phyloP scores from a whole-genome alignment of 2,797 vertebrate species.

The Carcharodon carcharias region DNA sequence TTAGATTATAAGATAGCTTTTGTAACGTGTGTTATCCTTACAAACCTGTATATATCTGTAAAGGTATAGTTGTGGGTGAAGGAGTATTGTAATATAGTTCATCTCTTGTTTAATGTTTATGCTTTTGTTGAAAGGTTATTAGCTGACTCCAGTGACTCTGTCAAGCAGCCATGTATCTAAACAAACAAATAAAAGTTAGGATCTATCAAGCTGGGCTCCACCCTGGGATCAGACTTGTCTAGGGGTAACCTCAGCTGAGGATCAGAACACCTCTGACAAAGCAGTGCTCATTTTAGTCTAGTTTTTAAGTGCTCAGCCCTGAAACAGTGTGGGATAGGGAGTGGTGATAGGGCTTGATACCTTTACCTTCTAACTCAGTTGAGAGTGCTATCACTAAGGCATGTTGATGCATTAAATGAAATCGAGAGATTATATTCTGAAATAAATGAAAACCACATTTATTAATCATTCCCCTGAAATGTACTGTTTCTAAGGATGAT shows the following conservation, averaged over 20 bases:
- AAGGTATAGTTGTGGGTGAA: too few species aligned
- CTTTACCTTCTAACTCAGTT: neutral
- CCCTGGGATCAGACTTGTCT: too few species aligned
- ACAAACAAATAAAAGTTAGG: too few species aligned
- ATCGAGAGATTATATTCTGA: neutral
- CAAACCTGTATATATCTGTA: too few species aligned
- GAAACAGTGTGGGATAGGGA: neutral
- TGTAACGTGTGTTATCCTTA: too few species aligned
- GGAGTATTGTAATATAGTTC: too few species aligned
- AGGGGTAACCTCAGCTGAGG: neutral
- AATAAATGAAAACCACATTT: neutral
- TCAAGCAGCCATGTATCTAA: too few species aligned
- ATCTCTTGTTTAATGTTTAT: too few species aligned
- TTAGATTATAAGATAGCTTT: too few species aligned
- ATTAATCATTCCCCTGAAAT: constrained; percentile 2
- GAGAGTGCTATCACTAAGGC: neutral
- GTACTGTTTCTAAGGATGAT: constrained; percentile 13
- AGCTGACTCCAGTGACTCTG: too few species aligned
- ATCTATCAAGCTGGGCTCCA: too few species aligned
- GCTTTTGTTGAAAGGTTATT: too few species aligned
- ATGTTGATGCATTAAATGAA: neutral
- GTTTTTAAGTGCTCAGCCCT: neutral
- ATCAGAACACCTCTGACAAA: neutral
- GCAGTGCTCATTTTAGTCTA: neutral
- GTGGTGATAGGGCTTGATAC: neutral